Base-by-base conservation (phyloP, 2,797 vertebrate species). In the Hyperoplus immaculatus region DNA sequence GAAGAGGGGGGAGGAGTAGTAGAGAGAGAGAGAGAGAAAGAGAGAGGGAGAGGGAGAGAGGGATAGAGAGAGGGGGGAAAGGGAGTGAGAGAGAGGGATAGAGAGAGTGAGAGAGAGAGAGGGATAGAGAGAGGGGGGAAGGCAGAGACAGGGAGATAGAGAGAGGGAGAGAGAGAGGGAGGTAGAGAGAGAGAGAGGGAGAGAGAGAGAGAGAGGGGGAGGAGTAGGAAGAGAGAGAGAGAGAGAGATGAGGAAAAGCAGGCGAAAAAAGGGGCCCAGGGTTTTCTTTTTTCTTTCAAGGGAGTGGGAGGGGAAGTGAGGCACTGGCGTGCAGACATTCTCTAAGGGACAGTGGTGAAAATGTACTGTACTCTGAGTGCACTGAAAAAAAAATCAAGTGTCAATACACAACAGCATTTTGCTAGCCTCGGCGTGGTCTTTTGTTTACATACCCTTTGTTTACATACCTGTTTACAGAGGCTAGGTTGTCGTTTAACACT, bases 241-340 rank as follows among this genome's bases (percentile, higher is more conserved):
- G 72, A 65, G 55, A 71, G 64, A 42, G 72, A 78, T 62, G 54
- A 73, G 77, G 49, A 78, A 43, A 83, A 36, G 58, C 58, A 76
- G 49, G 55, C 54, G 78, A 79, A 69, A 58, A 46, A 15, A 71
- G 53, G 78, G 84, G 83, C 83, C 88, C 59, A 41, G 78, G 84
- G 60, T 18, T 69, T 66, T 61, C 64, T 66, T 56, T 13, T 18
- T 69, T 66, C 58, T 67, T 66, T 51, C 10, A 41, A 53, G 74
- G 55, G 1, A 70, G 41, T 61, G 83, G 82, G 85, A 82, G 82
- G 82, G 69, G 78, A 18, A 29, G 29, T 29, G 29, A 29, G 29
- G 29, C 29, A 29, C 2, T 29, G 29, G 29, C 29, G 29, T 29
- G 29, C 29, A 29, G 29, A 29, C 2, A 29, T 29, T 29, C 29